Evolutionary conservation across 2,888 invertebrate genomes (phyloP).

Genomic region (Cyrtodaria siliqua): DNA sequence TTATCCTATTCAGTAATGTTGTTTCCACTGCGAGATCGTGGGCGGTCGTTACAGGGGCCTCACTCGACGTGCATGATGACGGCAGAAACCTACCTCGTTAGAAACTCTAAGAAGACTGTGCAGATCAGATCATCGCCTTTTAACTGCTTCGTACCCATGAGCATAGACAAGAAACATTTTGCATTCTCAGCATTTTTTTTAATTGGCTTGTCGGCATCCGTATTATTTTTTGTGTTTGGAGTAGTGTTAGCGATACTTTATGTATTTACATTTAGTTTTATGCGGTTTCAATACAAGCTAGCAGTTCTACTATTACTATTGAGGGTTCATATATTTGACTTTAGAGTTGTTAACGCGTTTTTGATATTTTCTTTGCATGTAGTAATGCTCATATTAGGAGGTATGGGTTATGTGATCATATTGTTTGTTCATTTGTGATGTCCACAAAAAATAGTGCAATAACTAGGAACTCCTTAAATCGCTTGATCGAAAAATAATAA

Average conservation of each 20-base stretch:
- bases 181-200: constrained; percentile 27
- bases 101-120: background rate
- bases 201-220: constrained; percentile 11
- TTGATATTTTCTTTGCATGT: constrained; percentile 28
- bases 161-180: constrained; percentile 36
- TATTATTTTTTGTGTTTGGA: constrained; percentile 21
- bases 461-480: too few species aligned
- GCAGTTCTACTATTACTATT: constrained; percentile 23
- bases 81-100: constrained; percentile 30
- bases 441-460: too few species aligned
- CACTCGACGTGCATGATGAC: constrained; percentile 38
- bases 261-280: constrained; percentile 23
- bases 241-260: constrained; percentile 18
- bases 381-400: constrained; percentile 25
- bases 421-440: constrained; percentile 25
- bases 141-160: constrained; percentile 12
- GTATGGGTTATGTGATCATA: constrained; percentile 24
- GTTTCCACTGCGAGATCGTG: constrained; percentile 19
- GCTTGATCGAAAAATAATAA: too few species aligned
- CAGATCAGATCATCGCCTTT: background rate
- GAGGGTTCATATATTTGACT: constrained; percentile 43
- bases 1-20: too few species aligned
- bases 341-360: constrained; percentile 18
- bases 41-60: constrained; percentile 39
- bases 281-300: constrained; percentile 49